Conservation (phyloP, 2,888 invertebrate genomes). For the Ectropis crepuscularia region DNA sequence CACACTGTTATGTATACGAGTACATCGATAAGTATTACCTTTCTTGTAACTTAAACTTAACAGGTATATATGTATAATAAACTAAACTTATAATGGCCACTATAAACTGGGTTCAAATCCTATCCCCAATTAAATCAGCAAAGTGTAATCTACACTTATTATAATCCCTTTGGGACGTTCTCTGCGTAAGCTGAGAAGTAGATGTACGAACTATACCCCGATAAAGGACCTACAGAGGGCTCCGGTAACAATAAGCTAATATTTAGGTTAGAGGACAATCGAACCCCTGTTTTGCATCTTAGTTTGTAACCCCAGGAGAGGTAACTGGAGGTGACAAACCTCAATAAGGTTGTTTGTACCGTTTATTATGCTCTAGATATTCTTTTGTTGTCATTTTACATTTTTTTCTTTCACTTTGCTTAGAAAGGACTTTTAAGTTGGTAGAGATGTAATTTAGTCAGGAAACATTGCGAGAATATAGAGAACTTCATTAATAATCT, state of each 20-base stretch:
- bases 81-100: no score
- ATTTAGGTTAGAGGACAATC: conserved; percentile 59
- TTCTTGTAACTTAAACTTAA: no score
- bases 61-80: no score
- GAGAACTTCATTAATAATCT: no score
- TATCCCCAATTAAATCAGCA: conserved; percentile 48
- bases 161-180: conserved; percentile 48
- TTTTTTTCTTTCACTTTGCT: background rate
- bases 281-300: conserved; percentile 49
- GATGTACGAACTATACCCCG: conserved; percentile 39
- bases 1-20: no score
- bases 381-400: background rate
- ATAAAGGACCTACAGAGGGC: conserved; percentile 57
- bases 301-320: conserved; percentile 41
- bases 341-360: conserved; percentile 24
- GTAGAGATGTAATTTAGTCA: background rate
- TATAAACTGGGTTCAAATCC: conserved; percentile 1
- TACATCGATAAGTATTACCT: no score
- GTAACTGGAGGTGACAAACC: conserved; percentile 29
- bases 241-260: conserved; percentile 58
- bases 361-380: conserved; percentile 1
- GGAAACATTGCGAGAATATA: background rate
- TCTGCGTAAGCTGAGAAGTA: conserved; percentile 45
- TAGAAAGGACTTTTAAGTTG: no score
- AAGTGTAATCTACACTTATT: conserved; percentile 52